Evolutionary conservation across 2,797 vertebrate genomes (phyloP), one percentile per base, ranked within the genome.

Genomic region (Acrocephalus scirpaceus): DNA sequence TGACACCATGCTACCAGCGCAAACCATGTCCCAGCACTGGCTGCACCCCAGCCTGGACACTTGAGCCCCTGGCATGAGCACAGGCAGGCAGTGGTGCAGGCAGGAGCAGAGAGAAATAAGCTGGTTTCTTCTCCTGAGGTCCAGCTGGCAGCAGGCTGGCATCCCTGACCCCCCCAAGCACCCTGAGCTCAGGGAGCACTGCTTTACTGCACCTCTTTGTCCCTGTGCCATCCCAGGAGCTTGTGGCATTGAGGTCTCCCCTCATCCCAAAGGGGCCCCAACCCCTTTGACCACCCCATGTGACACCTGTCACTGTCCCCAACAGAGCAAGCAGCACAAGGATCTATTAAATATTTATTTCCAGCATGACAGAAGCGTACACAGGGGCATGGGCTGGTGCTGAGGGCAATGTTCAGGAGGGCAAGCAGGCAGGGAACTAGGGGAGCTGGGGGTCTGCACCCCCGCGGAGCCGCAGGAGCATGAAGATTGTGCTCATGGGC

Each of bases 401-500:
- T 9, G 1, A 36, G 53, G 34, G 16, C 7, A 30, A 18, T 29
- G 64, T 25, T 70, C 44, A 86, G 66, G 54, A 58, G 5, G 4
- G 4, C 0, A 1, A 66, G 30, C 51, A 50, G 36, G 42, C 51
- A 84, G 34, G 27, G 40, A 66, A 34, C 23, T 19, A 12, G 20
- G 32, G 3, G 8, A 54, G 11, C 42, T 17, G 7, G 21, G 23
- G 22, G 7, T 1, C 14, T 9, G 8, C 2, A 1, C 96, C 96
- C 3, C 96, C 95, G 1, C 94, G 84, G 26, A 97, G 96, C 19
- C 18, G 27, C 74, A 96, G 81, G 22, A 82, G 69, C 95, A 97
- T 47, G 48, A 7, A 58, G 80, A 96, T 85, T 17, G 7, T 93
- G 77, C 45, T 71, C 45, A 7, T 56, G 81, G 80, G 91, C 69